Evolutionary conservation across 2,888 invertebrate genomes (phyloP), one percentile per base, ranked within the genome.

Genomic region (Anodontia alba): DNA sequence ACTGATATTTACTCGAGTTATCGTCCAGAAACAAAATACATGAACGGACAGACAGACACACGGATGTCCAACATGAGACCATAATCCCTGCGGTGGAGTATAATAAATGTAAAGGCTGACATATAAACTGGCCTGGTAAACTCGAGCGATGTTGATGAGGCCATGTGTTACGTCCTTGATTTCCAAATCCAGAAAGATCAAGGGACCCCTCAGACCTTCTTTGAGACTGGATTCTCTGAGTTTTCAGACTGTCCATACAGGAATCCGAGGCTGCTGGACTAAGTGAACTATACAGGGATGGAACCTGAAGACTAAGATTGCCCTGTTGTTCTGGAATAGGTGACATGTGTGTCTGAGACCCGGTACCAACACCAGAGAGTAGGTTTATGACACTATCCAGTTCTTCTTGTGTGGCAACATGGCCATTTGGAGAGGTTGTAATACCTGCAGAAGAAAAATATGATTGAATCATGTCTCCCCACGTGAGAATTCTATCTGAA

Each of bases 351-450:
- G 10, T 17, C 8, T 1, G 3, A 26, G 86, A 76, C 0, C 77
- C 75, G 7, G 83, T 77, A 10, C 88, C 88, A 36, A 77, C 73
- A 49, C 91, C 90, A 17, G 93, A 93, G 73, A 93, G 81, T 8
- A 93, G 87, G 81, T 92, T 92, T 69, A 93, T 93, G 31, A 93
- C 92, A 83, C 90, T 92, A 83, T 93, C 92, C 49, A 93, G 81
- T 70, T 92, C 93, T 83, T 93, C 93, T 73, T 92, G 92, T 10
- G 92, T 89, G 7, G 91, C 92, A 23, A 91, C 79, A n/a, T 88
- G 88, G 42, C 84, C 83, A 66, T 76, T 62, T 20, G 33, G 17
- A 15, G 62, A 62, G 2, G 31, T 31, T 10, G 62, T 31, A 15
- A 62, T 3, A 57, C 57, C 57, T 57, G 17, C 3, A 23, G 20